Conservation (phyloP, 2,888 invertebrate species). For the Steinernema hermaphroditum region DNA sequence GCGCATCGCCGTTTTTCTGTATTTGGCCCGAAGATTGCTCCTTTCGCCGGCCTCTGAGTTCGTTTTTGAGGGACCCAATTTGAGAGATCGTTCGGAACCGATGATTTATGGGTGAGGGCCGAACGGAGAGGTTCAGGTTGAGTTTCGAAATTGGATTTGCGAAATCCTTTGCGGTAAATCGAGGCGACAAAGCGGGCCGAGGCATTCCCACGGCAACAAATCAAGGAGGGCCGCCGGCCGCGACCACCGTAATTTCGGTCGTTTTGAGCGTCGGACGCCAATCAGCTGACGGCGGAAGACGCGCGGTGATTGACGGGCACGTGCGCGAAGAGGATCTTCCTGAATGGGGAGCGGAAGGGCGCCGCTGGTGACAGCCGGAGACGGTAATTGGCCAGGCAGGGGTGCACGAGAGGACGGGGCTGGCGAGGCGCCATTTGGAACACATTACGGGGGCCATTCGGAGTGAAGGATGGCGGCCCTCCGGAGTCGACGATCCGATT, state of each 20-base stretch:
- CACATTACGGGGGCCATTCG: slow-evolving; percentile 17
- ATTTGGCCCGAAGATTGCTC: background rate
- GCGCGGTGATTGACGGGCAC: slow-evolving; percentile 25
- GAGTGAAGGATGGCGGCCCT: slow-evolving; percentile 21
- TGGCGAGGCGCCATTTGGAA: slow-evolving; percentile 15
- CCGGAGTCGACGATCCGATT: background rate
- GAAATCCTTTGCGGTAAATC: slow-evolving; percentile 1
- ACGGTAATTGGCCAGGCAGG: background rate
- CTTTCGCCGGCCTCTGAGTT: too few species aligned
- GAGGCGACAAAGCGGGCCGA: slow-evolving; percentile 7
- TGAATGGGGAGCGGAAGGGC: background rate
- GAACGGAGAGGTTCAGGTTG: too few species aligned
- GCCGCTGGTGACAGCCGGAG: slow-evolving; percentile 10
- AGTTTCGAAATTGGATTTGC: background rate
- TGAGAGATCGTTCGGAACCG: too few species aligned
- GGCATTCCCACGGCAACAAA: slow-evolving; percentile 20
- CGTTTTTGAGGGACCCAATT: too few species aligned
- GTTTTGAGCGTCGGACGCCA: background rate
- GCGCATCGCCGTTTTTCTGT: background rate
- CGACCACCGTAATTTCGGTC: slow-evolving; percentile 15
- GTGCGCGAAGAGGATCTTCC: slow-evolving; percentile 1
- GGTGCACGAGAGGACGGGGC: background rate
- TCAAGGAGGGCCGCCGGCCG: background rate
- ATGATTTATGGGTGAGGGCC: background rate
- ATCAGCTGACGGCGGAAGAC: slow-evolving; percentile 24